phyloP scores from a whole-genome alignment of 2,113 vertebrate genomes.

The Cariama cristata region DNA sequence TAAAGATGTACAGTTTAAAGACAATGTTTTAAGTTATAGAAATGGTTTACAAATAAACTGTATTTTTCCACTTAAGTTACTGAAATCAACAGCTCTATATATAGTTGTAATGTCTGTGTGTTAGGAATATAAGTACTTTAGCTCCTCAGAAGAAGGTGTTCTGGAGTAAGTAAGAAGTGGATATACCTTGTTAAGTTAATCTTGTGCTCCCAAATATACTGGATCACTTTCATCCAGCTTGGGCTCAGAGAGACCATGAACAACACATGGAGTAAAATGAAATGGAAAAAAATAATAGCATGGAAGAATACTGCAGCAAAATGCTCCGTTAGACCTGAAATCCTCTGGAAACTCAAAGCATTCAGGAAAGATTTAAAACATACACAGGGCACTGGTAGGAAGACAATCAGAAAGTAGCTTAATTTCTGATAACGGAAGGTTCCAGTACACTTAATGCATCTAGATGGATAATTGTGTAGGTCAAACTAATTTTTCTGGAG shows the following conservation, averaged over 20 bases:
- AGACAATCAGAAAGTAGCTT: not conserved
- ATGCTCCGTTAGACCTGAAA: not conserved
- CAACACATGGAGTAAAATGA: not conserved
- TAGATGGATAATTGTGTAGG: not conserved
- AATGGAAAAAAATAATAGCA: not conserved
- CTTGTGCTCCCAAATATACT: not conserved
- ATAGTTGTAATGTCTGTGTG: not conserved
- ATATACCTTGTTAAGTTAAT: not conserved
- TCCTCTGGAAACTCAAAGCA: not conserved
- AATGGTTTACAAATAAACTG: not conserved
- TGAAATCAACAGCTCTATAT: not conserved
- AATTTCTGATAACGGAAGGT: not conserved
- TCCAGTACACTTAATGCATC: not conserved
- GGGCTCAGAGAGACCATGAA: not conserved
- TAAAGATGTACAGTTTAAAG: not conserved
- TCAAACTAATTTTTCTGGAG: not conserved
- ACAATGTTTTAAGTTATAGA: not conserved
- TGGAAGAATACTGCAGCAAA: not conserved
- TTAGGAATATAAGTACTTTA: not conserved
- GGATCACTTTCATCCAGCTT: not conserved
- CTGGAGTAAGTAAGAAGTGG: not conserved
- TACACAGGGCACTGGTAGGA: not conserved
- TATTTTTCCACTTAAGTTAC: not conserved
- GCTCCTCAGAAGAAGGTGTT: not conserved
- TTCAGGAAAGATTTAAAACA: not conserved